Base-by-base conservation (phyloP, 2,113 vertebrate species). In the Cranoglanis bouderius region DNA sequence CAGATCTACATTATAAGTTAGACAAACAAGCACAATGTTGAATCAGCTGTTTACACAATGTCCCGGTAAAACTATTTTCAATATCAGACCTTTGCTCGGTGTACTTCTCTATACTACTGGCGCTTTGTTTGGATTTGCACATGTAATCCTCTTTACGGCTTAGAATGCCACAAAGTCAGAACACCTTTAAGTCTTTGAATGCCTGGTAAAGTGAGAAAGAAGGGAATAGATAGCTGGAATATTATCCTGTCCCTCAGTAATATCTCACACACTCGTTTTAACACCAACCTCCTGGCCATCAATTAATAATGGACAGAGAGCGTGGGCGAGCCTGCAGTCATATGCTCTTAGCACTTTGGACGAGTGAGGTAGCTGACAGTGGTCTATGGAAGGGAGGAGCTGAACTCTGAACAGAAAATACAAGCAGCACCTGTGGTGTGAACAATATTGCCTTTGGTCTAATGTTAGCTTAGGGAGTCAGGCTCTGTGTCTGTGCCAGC, bases 131-230 rank as follows among this genome's bases (percentile, higher is more conserved):
- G 92, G 92, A 92, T 93, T 90, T 89, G 74, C 72, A 38, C 85
- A 84, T 90, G 92, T 94, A 94, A 95, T 95, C 94, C 91, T 43
- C 91, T 95, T 94, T 93, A 40, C 59, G 16, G 91, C 88, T 88
- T 94, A 93, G 92, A 92, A 88, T 91, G 90, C 90, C 91, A 93
- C 87, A 89, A 91, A 85, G 32, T 53, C 40, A 90, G 86, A 67
- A 88, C 63, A 89, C 92, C 89, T 85, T 87, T 49, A 88, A 90
- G 89, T 92, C 82, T 75, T 19, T 85, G 90, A 78, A 81, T 8
- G 24, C 87, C 86, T 88, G 77, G 87, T 87, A 90, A 89, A 74
- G 40, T 65, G 84, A 87, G 85, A 77, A 53, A 61, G 38, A 84
- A 80, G 87, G 88, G 78, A 85, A 77, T 3, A 57, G 80, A 84